Conservation (phyloP, 1,140 invertebrate genomes). For the Lanistes nyassanus region DNA sequence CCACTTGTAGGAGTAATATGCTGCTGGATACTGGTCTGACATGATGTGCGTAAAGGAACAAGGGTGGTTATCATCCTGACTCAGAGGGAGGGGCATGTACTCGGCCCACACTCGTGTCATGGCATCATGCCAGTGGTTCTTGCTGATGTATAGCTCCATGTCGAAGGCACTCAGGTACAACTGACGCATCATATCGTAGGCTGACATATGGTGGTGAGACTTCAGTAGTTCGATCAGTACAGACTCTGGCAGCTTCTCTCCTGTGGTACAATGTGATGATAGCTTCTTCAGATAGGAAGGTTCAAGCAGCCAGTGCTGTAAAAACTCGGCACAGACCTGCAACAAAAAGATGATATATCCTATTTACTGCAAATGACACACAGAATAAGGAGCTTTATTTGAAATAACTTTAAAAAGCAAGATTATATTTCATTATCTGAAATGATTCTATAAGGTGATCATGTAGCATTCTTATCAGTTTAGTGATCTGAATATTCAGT, state of each 20-base stretch:
- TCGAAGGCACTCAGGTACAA: slow-evolving; percentile 87
- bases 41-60: slow-evolving; percentile 77
- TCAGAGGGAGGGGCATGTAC: slow-evolving; percentile 28
- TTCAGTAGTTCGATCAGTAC: slow-evolving; percentile 79
- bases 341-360: background rate
- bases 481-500: no score
- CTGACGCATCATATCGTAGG: slow-evolving; percentile 79
- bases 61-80: slow-evolving; percentile 69
- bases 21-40: slow-evolving; percentile 63
- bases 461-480: no score
- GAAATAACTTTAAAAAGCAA: no score
- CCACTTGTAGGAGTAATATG: slow-evolving; percentile 68
- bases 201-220: slow-evolving; percentile 81
- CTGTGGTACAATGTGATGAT: slow-evolving; percentile 79
- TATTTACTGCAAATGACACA: no score
- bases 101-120: slow-evolving; percentile 22
- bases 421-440: no score
- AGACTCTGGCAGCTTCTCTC: slow-evolving; percentile 76
- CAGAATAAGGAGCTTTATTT: no score
- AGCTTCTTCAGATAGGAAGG: slow-evolving; percentile 75
- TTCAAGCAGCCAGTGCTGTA: slow-evolving; percentile 84
- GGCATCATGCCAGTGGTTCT: slow-evolving; percentile 28
- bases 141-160: slow-evolving; percentile 78
- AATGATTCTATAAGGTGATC: no score
- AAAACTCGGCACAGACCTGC: slow-evolving; percentile 79